Base-by-base conservation (phyloP, 2,888 invertebrate species). In the Caenorhabditis angaria region DNA sequence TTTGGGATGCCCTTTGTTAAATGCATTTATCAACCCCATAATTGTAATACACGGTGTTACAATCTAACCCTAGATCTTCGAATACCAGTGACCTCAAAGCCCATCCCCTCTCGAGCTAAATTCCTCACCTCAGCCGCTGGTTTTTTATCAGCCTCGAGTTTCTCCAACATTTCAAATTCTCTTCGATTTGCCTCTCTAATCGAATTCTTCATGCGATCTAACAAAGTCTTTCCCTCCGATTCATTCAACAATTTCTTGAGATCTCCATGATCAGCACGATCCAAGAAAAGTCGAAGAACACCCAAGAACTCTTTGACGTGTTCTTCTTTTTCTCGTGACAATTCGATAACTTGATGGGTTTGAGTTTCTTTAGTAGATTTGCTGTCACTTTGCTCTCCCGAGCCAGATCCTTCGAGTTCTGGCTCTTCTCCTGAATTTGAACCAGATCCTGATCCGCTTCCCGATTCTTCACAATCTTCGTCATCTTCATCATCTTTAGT, bases 121-220 rank as follows among this genome's bases (percentile, higher is more conserved):
- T 25, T 32, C 0, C 29, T 50, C 25, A 58, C 59, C 59, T 59
- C n/a, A 55, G 65, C 58, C 24, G 60, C 73, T 20, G 5, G 29
- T 22, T 68, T 68, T 35, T 68, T 69, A 25, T 57, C 51, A 14
- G n/a, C 59, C 22, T 73, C 69, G 32, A 73, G 5, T 18, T 62
- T 61, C 28, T 73, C 73, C 12, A 73, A 10, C 68, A 68, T 73
- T 27, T 73, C 69, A 18, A 73, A 73, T 48, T 73, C 73, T 25
- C 65, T 41, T 28, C 53, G 61, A 54, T 73, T 73, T 3, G 73
- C 73, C 54, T 73, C 73, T 59, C 63, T 50, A 8, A 73, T 66
- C 0, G 73, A 69, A 54, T 73, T 69, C 53, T 69, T 68, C 73
- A 73, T 73, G 51, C 73, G 61, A 25, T 73, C 69, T 55, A 73